Percentiles rank a stretch among this genome's conserved stretches.
Conservation (phyloP, 1,140 invertebrate species). For the Ooceraea biroi region DNA sequence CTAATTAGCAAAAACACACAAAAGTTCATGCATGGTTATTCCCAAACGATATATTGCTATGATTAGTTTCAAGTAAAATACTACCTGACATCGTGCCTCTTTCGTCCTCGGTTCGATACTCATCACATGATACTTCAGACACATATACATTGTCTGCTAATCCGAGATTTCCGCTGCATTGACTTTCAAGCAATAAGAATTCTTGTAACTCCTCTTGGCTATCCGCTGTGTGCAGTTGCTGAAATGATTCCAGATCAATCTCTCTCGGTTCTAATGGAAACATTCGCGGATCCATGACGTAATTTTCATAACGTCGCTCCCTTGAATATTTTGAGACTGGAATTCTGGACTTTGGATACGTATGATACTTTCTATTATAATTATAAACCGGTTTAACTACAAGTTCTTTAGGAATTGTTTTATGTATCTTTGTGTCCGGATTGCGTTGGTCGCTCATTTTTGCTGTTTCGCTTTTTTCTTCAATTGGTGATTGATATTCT, state of each 20-base stretch:
- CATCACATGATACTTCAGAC: slow-evolving; percentile 78
- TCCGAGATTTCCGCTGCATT: slow-evolving; percentile 87
- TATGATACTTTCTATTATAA: slow-evolving; percentile 85
- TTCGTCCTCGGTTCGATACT: slow-evolving; percentile 80
- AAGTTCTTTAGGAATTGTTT: neutral
- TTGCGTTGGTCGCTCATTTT: slow-evolving; percentile 78
- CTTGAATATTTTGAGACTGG: slow-evolving; percentile 79
- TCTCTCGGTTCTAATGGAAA: slow-evolving; percentile 88
- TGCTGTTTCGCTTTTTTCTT: slow-evolving; percentile 88
- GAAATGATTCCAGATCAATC: slow-evolving; percentile 87
- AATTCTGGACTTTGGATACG: slow-evolving; percentile 86
- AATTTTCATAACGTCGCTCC: slow-evolving; percentile 75
- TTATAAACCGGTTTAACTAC: slow-evolving; percentile 68
- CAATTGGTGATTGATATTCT: slow-evolving; percentile 82
- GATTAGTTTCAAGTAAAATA: slow-evolving; percentile 56
- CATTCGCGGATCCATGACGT: slow-evolving; percentile 81
- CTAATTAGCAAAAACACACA: slow-evolving; percentile 77
- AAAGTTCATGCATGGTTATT: slow-evolving; percentile 74
- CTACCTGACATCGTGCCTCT: slow-evolving; percentile 83
- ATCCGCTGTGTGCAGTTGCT: slow-evolving; percentile 88
- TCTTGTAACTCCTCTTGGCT: slow-evolving; percentile 90
- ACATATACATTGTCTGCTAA: slow-evolving; percentile 85
- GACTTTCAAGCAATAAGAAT: slow-evolving; percentile 89
- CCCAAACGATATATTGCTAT: slow-evolving; percentile 42
- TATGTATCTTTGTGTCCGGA: neutral